These are phyloP conservation scores for Thunnus thynnus DNA, from an alignment of 2,113 vertebrate genomes.

Conservation along the genomic window DNA sequence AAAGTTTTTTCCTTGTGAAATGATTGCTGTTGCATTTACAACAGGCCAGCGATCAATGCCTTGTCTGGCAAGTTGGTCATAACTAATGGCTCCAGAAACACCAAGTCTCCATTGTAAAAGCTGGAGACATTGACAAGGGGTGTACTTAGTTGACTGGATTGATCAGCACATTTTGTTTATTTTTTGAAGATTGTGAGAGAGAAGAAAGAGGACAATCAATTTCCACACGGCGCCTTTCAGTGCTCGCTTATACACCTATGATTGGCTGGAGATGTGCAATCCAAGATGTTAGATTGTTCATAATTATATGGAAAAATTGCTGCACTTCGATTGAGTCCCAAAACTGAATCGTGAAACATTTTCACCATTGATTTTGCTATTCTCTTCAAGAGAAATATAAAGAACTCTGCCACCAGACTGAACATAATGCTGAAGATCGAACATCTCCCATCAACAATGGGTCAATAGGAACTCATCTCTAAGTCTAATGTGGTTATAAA, in stretches of 20 bases:
- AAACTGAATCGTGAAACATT: conserved; percentile 89
- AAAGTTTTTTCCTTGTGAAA: conserved; percentile 52
- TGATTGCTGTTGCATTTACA: conserved; percentile 80
- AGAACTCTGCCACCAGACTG: conserved; percentile 83
- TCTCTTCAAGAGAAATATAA: conserved; percentile 85
- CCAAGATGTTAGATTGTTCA: conserved; percentile 87
- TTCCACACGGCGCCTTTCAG: conserved; percentile 72
- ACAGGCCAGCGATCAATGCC: conserved; percentile 82
- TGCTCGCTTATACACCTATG: conserved; percentile 81
- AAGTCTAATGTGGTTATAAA: conserved; percentile 73
- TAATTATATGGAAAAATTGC: conserved; percentile 94
- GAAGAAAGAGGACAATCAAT: conserved; percentile 82
- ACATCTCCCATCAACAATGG: conserved; percentile 85
- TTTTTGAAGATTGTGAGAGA: conserved; percentile 80
- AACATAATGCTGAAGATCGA: conserved; percentile 86
- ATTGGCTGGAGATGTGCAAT: conserved; percentile 73
- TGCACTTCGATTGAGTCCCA: conserved; percentile 86
- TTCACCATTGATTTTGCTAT: conserved; percentile 89
- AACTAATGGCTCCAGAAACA: conserved; percentile 86
- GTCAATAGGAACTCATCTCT: conserved; percentile 74
- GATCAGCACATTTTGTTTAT: conserved; percentile 86
- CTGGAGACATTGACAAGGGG: conserved; percentile 83
- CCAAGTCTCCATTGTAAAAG: conserved; percentile 81
- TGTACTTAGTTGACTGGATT: conserved; percentile 86
- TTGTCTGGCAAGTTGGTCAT: conserved; percentile 77